Percentiles rank a stretch among this genome's conserved stretches.
These are phyloP conservation scores for Seriola dumerili DNA, from an alignment of 2,113 vertebrate species.

Conservation along the genomic window DNA sequence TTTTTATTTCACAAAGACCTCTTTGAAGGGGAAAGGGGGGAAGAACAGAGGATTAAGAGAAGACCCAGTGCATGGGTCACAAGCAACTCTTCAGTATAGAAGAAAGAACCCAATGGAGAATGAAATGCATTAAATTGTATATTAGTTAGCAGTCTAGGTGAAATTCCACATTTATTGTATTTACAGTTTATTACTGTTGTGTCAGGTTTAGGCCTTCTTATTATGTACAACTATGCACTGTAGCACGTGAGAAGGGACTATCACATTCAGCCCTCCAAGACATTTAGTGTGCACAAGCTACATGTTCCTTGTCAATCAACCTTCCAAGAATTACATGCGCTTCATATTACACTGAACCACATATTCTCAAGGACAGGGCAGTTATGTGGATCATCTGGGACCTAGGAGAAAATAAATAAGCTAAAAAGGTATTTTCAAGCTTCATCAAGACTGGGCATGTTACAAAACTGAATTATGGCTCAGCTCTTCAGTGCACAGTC, in stretches of 20 bases:
- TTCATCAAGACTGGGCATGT: conserved; percentile 61
- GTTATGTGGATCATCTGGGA: neutral
- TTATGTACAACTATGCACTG: neutral
- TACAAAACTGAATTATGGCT: conserved; percentile 1
- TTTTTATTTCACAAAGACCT: neutral
- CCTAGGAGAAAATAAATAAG: neutral
- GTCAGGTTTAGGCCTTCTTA: neutral
- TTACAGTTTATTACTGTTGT: neutral
- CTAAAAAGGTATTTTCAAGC: neutral
- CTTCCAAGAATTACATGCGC: neutral
- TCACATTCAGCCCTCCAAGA: neutral
- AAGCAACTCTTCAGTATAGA: neutral
- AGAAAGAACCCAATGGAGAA: neutral
- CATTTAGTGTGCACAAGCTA: neutral
- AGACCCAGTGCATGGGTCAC: neutral
- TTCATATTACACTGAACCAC: neutral
- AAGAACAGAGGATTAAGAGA: neutral
- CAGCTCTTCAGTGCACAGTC: conserved; percentile 19
- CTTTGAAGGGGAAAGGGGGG: neutral
- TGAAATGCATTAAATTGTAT: neutral
- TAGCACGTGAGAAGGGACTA: neutral
- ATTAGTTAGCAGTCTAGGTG: neutral
- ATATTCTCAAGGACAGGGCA: neutral
- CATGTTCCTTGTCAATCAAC: neutral
- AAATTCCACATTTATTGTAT: neutral